Evolutionary conservation across 1,140 invertebrate genomes (phyloP), one percentile per base, ranked within the genome.

Genomic region (Drosophila arawakana): DNA sequence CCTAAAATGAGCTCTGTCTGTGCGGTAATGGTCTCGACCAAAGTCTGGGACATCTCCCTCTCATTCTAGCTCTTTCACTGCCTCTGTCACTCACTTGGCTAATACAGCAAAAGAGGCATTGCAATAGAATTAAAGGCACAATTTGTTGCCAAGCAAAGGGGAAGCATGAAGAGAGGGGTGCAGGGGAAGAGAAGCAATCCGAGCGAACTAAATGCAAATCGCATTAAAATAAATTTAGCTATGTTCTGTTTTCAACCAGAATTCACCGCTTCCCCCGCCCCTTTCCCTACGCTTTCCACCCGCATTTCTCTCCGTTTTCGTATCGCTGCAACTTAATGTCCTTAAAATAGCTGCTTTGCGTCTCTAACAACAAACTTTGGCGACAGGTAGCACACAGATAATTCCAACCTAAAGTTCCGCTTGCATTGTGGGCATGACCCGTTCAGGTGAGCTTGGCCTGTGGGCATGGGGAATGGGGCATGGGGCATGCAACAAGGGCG

Each of bases 141-240:
- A 83, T 70, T 73, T 62, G 80, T 61, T 72, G 73, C 46, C 15
- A 65, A 69, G 35, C 35, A 34, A n/a, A 57, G 30, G 25, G 35
- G 9, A 7, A 58, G 10, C 1, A 37, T 44, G 13, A 7, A 21
- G 37, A 43, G 35, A 1, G 47, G 7, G 30, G 21, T n/a, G 60
- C 18, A 1, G 18, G 73, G 65, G 74, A 65, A 30, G 25, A 5
- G 25, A 30, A 30, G 3, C 25, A 49, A 43, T 60, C 66, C 83
- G 73, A 68, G 76, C 84, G 71, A 80, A 84, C 89, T 89, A 89
- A 88, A 88, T 88, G 84, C 78, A 88, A 88, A 88, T 88, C 80
- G 84, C 74, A 89, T 89, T 89, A 80, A 82, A 89, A 89, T 81
- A 89, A 76, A 88, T 89, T 89, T 73, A 59, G 18, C 58, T 13